These are phyloP conservation scores for Netelia inedita DNA, from an alignment of 2,888 invertebrate species.

Conservation along the genomic window DNA sequence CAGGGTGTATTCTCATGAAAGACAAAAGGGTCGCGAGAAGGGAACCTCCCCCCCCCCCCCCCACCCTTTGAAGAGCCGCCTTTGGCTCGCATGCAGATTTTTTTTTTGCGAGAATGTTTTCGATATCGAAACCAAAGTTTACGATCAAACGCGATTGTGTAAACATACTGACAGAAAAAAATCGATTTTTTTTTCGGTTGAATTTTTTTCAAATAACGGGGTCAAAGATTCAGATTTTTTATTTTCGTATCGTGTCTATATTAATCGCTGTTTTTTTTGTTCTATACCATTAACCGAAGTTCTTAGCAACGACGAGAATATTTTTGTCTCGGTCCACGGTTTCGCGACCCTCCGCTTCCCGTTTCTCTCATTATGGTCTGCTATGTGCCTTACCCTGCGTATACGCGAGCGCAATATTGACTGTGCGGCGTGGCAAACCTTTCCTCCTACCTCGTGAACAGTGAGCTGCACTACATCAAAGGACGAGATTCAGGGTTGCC, in stretches of 20 bases:
- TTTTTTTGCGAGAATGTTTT: too few relatives aligned
- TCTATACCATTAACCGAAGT: conserved; percentile 71
- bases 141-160: too few relatives aligned
- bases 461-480: conserved; percentile 79
- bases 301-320: conserved; percentile 14
- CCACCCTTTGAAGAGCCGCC: not conserved
- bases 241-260: not conserved
- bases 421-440: conserved; percentile 5
- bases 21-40: not conserved
- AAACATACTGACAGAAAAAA: too few relatives aligned
- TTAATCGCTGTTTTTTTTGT: conserved; percentile 72
- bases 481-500: conserved; percentile 68
- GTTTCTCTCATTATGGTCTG: conserved; percentile 15
- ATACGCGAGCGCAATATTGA: not conserved
- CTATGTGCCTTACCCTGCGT: not conserved
- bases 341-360: conserved; percentile 27
- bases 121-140: too few relatives aligned
- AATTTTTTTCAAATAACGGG: too few relatives aligned
- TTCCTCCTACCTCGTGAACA: conserved; percentile 26
- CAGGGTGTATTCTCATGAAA: conserved; percentile 6
- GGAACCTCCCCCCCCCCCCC: not conserved
- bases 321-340: conserved; percentile 37
- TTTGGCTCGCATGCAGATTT: not conserved
- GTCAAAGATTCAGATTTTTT: too few relatives aligned
- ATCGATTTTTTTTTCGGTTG: too few relatives aligned